These are phyloP conservation scores for Anoplolepis gracilipes DNA, from an alignment of 1,140 invertebrate species.

Conservation along the genomic window DNA sequence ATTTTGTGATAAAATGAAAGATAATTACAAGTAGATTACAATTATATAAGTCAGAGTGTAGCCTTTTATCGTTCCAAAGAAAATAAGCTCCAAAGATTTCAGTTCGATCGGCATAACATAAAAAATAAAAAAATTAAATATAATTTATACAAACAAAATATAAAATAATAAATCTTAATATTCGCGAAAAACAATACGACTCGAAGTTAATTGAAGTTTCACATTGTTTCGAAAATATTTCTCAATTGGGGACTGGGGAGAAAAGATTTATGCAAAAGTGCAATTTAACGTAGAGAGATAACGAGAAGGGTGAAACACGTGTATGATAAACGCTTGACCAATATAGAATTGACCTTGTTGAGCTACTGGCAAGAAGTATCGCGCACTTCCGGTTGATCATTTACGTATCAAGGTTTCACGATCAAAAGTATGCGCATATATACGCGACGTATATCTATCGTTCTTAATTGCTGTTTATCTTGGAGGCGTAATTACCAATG, in stretches of 20 bases:
- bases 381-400: constrained; percentile 75
- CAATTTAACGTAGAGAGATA: background rate
- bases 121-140: no score
- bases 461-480: constrained; percentile 78
- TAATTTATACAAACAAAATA: no score
- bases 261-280: background rate
- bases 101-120: no score
- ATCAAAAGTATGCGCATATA: constrained; percentile 34
- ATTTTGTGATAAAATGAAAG: no score
- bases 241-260: no score
- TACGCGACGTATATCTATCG: background rate
- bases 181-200: background rate
- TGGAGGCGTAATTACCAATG: constrained; percentile 59
- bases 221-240: background rate
- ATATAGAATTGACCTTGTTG: constrained; percentile 63
- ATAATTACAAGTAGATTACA: no score
- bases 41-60: no score
- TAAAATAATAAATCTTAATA: background rate
- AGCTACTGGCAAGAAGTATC: constrained; percentile 72
- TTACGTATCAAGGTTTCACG: constrained; percentile 61
- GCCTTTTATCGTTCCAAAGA: no score
- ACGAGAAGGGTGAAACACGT: background rate
- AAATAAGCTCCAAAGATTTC: no score
- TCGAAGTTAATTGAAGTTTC: background rate
- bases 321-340: background rate